Percentiles rank a stretch among this genome's conserved stretches.
Evolutionary conservation across 2,113 vertebrate species (phyloP).

Genomic region (Pseudolaguvia tuberculata): DNA sequence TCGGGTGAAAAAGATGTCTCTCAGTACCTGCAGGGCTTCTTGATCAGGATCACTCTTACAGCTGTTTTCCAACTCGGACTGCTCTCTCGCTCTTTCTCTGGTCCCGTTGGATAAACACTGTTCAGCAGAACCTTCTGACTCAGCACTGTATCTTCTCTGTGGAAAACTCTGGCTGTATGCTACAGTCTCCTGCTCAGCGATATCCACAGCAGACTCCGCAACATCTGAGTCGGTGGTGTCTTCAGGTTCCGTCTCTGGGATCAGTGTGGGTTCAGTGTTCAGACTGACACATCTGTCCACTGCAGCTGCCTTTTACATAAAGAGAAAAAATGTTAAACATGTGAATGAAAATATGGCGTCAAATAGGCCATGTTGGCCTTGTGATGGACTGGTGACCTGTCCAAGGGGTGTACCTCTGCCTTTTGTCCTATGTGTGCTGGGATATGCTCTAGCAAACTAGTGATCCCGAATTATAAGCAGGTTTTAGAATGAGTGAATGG

Average conservation of each 20-base stretch:
- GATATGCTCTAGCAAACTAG: too few species aligned
- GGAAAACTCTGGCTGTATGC: background rate
- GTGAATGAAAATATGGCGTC: too few species aligned
- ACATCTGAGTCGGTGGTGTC: constrained; percentile 41
- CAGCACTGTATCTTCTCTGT: background rate
- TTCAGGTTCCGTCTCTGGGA: constrained; percentile 35
- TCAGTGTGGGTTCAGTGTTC: background rate
- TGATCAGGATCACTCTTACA: constrained; percentile 9
- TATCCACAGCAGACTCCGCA: constrained; percentile 58
- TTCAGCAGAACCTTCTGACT: background rate
- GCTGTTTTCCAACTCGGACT: background rate
- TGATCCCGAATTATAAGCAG: too few species aligned
- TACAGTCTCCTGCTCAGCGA: constrained; percentile 43
- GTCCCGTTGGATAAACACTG: background rate
- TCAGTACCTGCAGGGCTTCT: constrained; percentile 36
- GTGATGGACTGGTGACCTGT: too few species aligned
- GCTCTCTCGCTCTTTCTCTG: background rate
- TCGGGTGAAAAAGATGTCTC: constrained; percentile 44
- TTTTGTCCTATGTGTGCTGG: too few species aligned
- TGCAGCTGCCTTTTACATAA: background rate
- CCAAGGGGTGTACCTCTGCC: too few species aligned
- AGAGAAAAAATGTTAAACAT: background rate
- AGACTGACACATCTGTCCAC: background rate
- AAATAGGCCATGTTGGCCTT: too few species aligned
- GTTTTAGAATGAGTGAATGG: too few species aligned